These are phyloP conservation scores for Crenuchus spilurus DNA, from an alignment of 2,797 vertebrate species.

Conservation along the genomic window DNA sequence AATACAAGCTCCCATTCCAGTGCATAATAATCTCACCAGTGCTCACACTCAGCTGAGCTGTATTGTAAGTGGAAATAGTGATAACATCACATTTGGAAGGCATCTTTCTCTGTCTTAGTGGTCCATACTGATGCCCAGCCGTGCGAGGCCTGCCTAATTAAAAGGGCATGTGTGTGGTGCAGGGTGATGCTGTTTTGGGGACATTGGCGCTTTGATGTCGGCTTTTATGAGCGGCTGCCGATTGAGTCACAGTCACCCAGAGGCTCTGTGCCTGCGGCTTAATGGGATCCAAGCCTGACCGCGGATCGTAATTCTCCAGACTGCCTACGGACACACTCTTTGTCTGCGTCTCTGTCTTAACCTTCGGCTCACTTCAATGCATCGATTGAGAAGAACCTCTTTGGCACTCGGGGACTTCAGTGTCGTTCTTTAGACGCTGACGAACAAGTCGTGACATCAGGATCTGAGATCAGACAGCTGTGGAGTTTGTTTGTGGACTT, in stretches of 20 bases:
- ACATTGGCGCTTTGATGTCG: constrained; percentile 40
- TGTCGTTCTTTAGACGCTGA: background rate
- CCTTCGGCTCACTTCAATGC: background rate
- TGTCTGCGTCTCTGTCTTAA: background rate
- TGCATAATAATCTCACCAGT: background rate
- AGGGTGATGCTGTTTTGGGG: constrained; percentile 4
- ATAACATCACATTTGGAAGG: constrained; percentile 1
- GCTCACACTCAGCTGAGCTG: background rate
- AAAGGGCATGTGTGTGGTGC: constrained; percentile 24
- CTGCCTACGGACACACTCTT: background rate
- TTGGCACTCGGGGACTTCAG: background rate
- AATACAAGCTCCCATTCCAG: background rate
- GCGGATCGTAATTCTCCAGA: background rate
- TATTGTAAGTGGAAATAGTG: constrained; percentile 16
- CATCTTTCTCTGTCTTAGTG: background rate
- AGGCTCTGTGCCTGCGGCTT: background rate
- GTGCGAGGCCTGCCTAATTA: constrained; percentile 44
- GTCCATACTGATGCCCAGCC: background rate
- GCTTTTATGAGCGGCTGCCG: constrained; percentile 24
- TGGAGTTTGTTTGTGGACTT: constrained; percentile 4
- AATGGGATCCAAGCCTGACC: constrained; percentile 20
- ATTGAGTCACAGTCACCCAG: constrained; percentile 13
- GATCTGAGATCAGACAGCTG: background rate
- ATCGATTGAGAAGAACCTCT: background rate
- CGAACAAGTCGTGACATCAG: background rate